Base-by-base conservation (phyloP, 2,888 invertebrate species). In the Drosophila paranaensis region DNA sequence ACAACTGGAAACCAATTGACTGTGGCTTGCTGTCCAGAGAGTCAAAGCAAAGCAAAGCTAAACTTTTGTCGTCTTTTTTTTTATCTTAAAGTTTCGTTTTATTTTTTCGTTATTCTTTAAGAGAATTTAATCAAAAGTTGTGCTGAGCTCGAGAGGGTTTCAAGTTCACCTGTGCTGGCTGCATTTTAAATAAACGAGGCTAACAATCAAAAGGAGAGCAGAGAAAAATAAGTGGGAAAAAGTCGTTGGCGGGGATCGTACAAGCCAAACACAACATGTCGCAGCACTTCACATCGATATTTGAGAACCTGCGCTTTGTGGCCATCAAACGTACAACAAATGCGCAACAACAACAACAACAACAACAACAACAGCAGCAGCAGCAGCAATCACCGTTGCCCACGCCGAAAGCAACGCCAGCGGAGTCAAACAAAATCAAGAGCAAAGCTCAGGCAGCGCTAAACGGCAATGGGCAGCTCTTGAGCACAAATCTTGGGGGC, bases 291-390 rank as follows among this genome's bases (percentile, higher is more conserved):
- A 88, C 91, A 69, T 91, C 92, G 81, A 92, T 92, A 90, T 74
- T 92, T 60, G 92, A 92, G 78, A 92, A 92, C 77, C 85, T 92
- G 81, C 91, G 91, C 60, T 88, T 92, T 81, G 91, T 91, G 79
- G 74, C 90, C 70, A 90, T 85, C 70, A 91, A 91, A 68, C 75
- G 89, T 55, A 77, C 85, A 65, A 71, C 89, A 79, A 79, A 75
- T 77, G 72, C 82, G 54, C 90, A 79, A 60, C 75, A 74, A 35
- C 83, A 64, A 14, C 85, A 63, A n/a, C 83, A 74, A 3, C 81
- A 76, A 2, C 81, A 63, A n/a, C 83, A 74, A 4, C 81, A 76
- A 2, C 81, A 74, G 6, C 77, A 74, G 11, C 75, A 67, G 10
- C 68, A 77, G 0, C 80, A 79, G 43, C 84, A 82, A 30, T 71